phyloP scores from a whole-genome alignment of 2,113 vertebrate genomes.

The Acrocephalus arundinaceus region DNA sequence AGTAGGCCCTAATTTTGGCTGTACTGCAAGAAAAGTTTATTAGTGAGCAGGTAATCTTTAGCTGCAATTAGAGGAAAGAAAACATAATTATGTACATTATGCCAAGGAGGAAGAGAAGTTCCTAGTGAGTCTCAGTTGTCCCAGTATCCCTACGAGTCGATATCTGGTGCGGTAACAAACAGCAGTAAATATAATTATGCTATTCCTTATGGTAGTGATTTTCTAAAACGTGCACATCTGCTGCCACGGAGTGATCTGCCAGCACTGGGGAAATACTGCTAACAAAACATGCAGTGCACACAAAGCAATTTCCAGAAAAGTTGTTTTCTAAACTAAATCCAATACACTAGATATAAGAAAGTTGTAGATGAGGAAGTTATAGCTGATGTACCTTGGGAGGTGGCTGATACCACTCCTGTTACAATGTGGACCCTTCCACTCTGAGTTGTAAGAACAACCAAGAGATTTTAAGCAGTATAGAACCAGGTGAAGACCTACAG shows the following conservation, averaged over 20 bases:
- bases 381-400: not conserved
- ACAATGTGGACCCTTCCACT: not conserved
- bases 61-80: not conserved
- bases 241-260: conserved; percentile 53
- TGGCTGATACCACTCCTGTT: not conserved
- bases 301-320: conserved; percentile 61
- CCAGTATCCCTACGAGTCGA: not conserved
- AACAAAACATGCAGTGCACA: conserved; percentile 60
- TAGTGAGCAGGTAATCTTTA: not conserved
- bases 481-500: not conserved
- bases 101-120: not conserved
- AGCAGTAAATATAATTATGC: conserved; percentile 74
- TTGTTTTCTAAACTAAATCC: conserved; percentile 58
- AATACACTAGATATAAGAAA: not conserved
- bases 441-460: not conserved
- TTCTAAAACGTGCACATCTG: conserved; percentile 69
- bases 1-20: not conserved
- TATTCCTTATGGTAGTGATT: conserved; percentile 70
- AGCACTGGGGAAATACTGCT: conserved; percentile 69
- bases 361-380: conserved; percentile 10
- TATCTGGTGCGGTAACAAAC: conserved; percentile 33
- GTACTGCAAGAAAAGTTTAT: not conserved
- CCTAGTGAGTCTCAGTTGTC: conserved; percentile 34
- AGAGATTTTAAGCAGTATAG: not conserved
- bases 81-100: conserved; percentile 19